These are phyloP conservation scores for Microcebus ravelobensis DNA, from an alignment of 2,113 vertebrate species.

Conservation along the genomic window DNA sequence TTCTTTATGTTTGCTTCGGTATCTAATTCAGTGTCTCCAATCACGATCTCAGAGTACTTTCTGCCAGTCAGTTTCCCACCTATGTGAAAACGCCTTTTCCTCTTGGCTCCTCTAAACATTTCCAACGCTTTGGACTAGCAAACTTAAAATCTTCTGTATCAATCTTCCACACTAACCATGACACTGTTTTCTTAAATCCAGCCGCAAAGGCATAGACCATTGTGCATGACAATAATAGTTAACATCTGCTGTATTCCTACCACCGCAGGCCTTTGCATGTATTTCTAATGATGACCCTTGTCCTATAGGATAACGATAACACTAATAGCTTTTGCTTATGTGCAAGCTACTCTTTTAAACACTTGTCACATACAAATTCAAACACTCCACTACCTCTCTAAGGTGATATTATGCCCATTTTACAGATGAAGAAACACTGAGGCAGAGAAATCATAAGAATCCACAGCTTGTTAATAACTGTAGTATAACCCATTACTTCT, in stretches of 20 bases:
- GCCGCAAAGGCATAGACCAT: neutral
- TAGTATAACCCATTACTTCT: neutral
- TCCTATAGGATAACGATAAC: neutral
- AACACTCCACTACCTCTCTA: neutral
- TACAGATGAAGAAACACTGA: neutral
- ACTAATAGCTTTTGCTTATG: neutral
- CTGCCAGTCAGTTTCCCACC: neutral
- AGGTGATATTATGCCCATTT: neutral
- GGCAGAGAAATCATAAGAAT: neutral
- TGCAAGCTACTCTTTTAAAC: neutral
- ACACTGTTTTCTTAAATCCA: neutral
- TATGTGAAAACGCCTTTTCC: neutral
- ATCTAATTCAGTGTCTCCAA: neutral
- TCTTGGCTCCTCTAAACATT: neutral
- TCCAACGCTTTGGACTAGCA: neutral
- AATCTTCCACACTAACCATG: neutral
- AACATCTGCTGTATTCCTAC: fast-evolving
- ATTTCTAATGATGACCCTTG: neutral
- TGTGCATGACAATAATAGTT: neutral
- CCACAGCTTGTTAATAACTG: fast-evolving
- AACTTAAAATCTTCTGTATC: neutral
- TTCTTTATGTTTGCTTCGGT: neutral
- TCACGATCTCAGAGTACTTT: neutral
- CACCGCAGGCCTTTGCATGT: neutral
- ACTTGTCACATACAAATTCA: neutral